Base-by-base conservation (phyloP, 2,888 invertebrate species). In the Melinaea menophilus region DNA sequence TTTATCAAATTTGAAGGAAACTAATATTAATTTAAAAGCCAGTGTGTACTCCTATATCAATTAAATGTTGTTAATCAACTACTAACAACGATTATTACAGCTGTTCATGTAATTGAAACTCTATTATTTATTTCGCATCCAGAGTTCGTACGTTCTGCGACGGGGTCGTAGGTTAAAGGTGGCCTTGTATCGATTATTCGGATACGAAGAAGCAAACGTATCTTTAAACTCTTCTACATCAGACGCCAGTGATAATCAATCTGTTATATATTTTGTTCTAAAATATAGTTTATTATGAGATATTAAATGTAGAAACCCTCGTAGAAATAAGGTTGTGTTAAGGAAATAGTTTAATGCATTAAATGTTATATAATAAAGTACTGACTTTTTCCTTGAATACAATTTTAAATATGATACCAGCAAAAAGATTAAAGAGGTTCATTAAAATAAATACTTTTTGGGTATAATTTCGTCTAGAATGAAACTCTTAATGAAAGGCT, bases 121-220 rank as follows among this genome's bases (percentile, higher is more conserved):
- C n/a, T 4, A 31, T 51, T 51, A 9, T 22, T 51, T 51, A 51
- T 51, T 51, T 31, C 51, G 31, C 7, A 31, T 51, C 9, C 31
- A 51, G 5, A 51, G 31, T 11, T 51, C 11, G 11, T 31, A 51
- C 31, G 11, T 51, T 51, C 9, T 51, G 51, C 31, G 31, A 51
- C 51, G 31, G 51, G 31, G 51, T 51, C 51, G 51, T 11, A 31
- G 51, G 51, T 51, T 51, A 31, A 31, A 22, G 51, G 51, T 51
- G 51, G 51, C 51, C 51, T 51, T 31, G 51, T 22, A 51, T 51
- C 51, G 51, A 51, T 51, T 51, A 22, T 51, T 51, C 31, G 51
- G 51, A 51, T 51, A 51, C 51, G 51, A 51, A 31, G 48, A 48
- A 48, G 31, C 31, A 31, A 31, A 31, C 31, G 51, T 22, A 51